These are phyloP conservation scores for Scolopax bukidnonensis DNA, from an alignment of 2,797 vertebrate species.

Conservation along the genomic window DNA sequence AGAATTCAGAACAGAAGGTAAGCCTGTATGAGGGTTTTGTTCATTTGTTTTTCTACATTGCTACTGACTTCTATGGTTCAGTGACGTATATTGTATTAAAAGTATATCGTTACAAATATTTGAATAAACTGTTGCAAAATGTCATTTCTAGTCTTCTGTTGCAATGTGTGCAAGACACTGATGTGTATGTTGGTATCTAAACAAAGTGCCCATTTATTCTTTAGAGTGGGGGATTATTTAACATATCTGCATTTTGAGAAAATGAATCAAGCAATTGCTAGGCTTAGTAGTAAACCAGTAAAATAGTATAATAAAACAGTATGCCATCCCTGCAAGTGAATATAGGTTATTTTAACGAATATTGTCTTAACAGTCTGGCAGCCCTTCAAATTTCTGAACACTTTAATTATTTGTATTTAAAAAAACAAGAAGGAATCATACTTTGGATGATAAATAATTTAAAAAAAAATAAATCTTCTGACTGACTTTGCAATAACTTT, in stretches of 20 bases:
- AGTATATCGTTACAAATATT: neutral
- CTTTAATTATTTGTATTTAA: neutral
- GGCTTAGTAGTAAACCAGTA: neutral
- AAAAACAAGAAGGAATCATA: neutral
- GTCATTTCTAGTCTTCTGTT: neutral
- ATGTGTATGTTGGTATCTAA: too few species aligned
- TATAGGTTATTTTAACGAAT: neutral
- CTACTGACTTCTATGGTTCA: neutral
- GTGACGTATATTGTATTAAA: neutral
- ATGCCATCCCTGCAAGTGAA: neutral
- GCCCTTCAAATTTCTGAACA: neutral
- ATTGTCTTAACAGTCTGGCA: neutral
- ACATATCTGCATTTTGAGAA: neutral
- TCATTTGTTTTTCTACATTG: neutral
- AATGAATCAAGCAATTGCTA: neutral
- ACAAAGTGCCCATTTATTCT: neutral
- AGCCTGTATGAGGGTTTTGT: neutral
- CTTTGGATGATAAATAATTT: neutral
- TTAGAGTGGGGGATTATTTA: neutral
- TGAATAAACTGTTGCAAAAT: neutral
- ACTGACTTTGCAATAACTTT: neutral
- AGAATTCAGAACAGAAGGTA: slow-evolving; percentile 88
- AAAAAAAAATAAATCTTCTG: neutral
- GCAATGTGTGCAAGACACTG: neutral
- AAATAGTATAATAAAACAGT: neutral